Conservation (phyloP, 2,888 invertebrate genomes). For the Drosophila colorata region DNA sequence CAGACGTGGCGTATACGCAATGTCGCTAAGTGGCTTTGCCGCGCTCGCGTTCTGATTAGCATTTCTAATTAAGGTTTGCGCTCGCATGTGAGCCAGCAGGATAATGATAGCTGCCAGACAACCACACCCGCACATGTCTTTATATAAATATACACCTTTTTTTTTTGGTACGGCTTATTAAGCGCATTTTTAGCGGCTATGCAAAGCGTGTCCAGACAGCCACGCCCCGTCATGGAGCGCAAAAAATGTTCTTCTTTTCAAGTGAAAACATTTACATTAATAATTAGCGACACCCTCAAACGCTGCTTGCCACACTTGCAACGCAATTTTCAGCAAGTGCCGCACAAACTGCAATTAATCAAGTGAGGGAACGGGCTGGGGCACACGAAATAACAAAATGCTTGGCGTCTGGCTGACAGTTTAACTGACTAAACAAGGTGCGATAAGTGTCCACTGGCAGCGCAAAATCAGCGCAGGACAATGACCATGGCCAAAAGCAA, state of each 20-base stretch:
- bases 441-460: constrained; percentile 75
- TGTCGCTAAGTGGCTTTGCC: constrained; percentile 63
- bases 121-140: constrained; percentile 23
- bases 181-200: constrained; percentile 68
- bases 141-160: constrained; percentile 23
- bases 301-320: constrained; percentile 31
- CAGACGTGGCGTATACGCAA: constrained; percentile 64
- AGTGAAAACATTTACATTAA: constrained; percentile 82
- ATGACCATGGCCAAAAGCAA: constrained; percentile 58
- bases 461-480: constrained; percentile 76
- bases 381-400: constrained; percentile 50
- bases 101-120: constrained; percentile 75
- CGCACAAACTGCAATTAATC: constrained; percentile 76
- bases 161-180: constrained; percentile 46
- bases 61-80: constrained; percentile 77
- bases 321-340: constrained; percentile 57
- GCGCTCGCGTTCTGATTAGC: constrained; percentile 70
- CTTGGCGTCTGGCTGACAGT: constrained; percentile 68
- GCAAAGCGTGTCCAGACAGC: constrained; percentile 42
- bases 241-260: constrained; percentile 47
- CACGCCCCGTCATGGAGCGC: constrained; percentile 28
- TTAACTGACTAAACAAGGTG: constrained; percentile 81
- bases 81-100: constrained; percentile 64
- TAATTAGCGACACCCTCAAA: constrained; percentile 67
- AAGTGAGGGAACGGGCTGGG: constrained; percentile 28